A percentile compares a stretch with the other conserved stretches of the same genome.
Evolutionary conservation across 2,797 vertebrate species (phyloP).

Genomic region (Capromys pilorides): DNA sequence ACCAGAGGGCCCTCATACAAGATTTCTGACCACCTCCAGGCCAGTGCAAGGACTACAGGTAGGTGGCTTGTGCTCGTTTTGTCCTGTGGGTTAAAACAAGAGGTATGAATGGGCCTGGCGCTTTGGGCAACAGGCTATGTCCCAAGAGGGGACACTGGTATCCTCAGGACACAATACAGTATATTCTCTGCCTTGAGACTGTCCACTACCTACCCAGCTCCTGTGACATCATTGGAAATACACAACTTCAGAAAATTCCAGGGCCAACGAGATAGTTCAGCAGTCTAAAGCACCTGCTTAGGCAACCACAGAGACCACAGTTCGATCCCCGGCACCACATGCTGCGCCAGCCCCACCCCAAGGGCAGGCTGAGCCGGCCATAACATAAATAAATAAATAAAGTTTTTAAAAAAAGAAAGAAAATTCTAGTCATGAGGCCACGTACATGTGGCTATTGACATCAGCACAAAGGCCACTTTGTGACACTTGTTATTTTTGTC

Average conservation of each 20-base stretch:
- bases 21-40: constrained; percentile 50
- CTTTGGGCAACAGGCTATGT: not conserved
- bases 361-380: no score
- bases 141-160: not conserved
- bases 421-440: not conserved
- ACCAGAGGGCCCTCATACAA: not conserved
- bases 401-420: no score
- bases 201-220: not conserved
- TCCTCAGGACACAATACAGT: not conserved
- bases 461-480: not conserved
- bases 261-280: no score
- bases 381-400: no score
- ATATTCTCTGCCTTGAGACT: not conserved
- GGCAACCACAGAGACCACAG: no score
- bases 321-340: no score
- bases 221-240: not conserved
- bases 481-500: constrained; percentile 35
- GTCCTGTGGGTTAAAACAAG: not conserved
- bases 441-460: not conserved
- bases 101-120: accelerated
- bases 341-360: no score
- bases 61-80: not conserved
- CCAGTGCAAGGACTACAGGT: not conserved
- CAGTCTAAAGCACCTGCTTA: no score
- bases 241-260: not conserved